Evolutionary conservation across 2,797 vertebrate species (phyloP).

Genomic region (Urophycis tenuis): DNA sequence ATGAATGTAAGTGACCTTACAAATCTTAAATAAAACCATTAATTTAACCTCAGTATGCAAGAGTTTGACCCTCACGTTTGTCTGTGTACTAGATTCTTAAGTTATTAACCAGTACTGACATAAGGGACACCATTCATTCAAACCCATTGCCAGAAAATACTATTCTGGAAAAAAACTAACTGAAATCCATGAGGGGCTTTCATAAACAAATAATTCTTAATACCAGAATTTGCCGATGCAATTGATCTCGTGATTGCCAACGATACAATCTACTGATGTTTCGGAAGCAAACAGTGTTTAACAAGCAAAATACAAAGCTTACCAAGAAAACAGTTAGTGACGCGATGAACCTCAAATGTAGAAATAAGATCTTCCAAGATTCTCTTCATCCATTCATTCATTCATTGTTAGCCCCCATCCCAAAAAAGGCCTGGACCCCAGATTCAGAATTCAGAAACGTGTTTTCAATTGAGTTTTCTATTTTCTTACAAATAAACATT

Average conservation of each 20-base stretch:
- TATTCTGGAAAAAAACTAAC: neutral
- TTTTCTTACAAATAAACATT: constrained; percentile 57
- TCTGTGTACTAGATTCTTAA: neutral
- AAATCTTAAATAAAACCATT: constrained; percentile 3
- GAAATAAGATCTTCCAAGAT: neutral
- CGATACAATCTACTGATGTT: neutral
- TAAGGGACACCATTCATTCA: neutral
- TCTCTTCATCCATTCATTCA: neutral
- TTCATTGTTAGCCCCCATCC: neutral
- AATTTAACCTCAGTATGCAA: neutral
- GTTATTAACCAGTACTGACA: neutral
- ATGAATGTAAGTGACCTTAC: neutral
- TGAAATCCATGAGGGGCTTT: neutral
- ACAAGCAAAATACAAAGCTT: neutral
- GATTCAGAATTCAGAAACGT: constrained; percentile 31
- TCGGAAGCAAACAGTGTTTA: neutral
- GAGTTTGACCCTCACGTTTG: neutral
- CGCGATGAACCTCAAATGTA: neutral
- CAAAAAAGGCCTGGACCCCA: neutral
- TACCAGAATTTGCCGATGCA: neutral
- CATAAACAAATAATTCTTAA: neutral
- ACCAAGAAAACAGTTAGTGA: neutral
- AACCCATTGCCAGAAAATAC: neutral
- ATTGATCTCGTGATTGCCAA: neutral
- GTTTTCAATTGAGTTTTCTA: constrained; percentile 36